A percentile compares a stretch with the other conserved stretches of the same genome.
phyloP scores from a whole-genome alignment of 2,113 vertebrate genomes.

The Ammodramus savannarum region DNA sequence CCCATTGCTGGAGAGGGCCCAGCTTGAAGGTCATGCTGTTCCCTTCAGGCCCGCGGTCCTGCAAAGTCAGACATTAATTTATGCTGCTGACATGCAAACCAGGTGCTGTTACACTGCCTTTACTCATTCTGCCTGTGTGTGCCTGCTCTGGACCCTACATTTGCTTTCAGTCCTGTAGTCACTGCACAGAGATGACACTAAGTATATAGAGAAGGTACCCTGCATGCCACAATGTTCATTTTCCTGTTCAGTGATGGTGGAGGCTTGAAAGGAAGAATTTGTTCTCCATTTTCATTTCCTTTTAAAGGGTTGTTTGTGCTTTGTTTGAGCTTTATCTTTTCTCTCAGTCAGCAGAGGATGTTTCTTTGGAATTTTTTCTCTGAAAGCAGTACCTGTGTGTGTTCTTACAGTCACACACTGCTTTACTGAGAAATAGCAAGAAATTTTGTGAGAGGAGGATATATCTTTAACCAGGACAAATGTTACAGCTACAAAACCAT shows the following conservation, averaged over 20 bases:
- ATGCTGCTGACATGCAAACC: neutral
- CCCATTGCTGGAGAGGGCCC: neutral
- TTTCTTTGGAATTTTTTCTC: neutral
- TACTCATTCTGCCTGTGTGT: neutral
- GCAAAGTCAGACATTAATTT: neutral
- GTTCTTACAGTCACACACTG: neutral
- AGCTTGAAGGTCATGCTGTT: neutral
- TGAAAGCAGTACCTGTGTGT: neutral
- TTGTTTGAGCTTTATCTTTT: conserved; percentile 12
- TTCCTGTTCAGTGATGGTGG: neutral
- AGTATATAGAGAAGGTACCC: neutral
- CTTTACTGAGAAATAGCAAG: conserved; percentile 18
- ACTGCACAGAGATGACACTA: neutral
- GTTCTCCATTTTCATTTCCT: neutral
- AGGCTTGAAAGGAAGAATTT: neutral
- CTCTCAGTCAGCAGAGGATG: neutral
- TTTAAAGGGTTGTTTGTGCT: conserved; percentile 15
- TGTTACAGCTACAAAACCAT: neutral
- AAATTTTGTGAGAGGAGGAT: neutral
- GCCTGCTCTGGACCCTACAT: neutral
- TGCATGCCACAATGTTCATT: neutral
- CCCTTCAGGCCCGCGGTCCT: neutral
- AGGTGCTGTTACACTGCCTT: neutral
- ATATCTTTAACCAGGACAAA: neutral
- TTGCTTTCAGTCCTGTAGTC: neutral